Conservation (phyloP, 1,140 invertebrate genomes). For the Berghia stephanieae region DNA sequence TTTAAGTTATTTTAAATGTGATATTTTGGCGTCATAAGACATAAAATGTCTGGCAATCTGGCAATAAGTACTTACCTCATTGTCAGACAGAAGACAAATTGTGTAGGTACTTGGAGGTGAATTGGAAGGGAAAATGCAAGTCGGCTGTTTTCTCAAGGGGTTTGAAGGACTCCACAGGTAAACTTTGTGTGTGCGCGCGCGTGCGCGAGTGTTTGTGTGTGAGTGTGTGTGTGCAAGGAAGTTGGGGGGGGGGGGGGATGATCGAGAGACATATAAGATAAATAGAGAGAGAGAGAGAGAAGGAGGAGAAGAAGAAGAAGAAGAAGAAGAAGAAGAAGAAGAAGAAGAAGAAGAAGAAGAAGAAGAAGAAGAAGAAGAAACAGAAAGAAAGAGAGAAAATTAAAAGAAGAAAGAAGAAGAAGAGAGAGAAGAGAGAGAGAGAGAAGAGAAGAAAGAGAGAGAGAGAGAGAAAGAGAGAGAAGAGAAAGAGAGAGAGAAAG, state of each 20-base stretch:
- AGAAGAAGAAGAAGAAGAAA: background rate
- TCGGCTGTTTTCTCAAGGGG: no score
- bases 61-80: no score
- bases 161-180: no score
- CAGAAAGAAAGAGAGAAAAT: background rate
- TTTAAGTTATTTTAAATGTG: no score
- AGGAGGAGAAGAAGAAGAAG: constrained; percentile 13
- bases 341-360: constrained; percentile 12
- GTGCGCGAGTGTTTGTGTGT: background rate
- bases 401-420: constrained; percentile 17
- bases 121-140: background rate
- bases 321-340: constrained; percentile 12
- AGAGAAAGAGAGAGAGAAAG: background rate
- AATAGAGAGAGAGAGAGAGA: constrained; percentile 26
- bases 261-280: no score
- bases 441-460: constrained; percentile 10
- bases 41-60: no score
- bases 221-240: background rate
- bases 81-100: background rate
- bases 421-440: background rate
- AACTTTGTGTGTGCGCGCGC: background rate
- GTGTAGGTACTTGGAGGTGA: background rate
- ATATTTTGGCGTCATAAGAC: no score
- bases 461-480: background rate
- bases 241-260: constrained; percentile 6